These are phyloP conservation scores for Arvicanthis niloticus DNA, from an alignment of 2,113 vertebrate species.

Conservation along the genomic window DNA sequence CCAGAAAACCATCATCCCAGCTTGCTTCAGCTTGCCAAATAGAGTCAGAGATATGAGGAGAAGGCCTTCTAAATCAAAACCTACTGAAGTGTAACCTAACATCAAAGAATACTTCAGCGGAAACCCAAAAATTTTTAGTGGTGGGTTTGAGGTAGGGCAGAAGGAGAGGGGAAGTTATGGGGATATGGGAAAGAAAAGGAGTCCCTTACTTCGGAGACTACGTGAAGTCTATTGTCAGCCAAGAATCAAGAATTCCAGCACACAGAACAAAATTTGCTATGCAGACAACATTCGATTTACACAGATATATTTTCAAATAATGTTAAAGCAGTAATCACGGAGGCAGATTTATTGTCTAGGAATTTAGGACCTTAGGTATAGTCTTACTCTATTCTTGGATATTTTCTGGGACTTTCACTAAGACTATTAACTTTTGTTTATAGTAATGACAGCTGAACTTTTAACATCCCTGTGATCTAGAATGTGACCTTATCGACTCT, in stretches of 20 bases:
- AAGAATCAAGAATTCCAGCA: background rate
- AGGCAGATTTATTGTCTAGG: background rate
- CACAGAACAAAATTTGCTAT: background rate
- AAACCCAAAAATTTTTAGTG: background rate
- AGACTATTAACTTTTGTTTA: background rate
- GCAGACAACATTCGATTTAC: background rate
- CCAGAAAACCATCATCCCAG: background rate
- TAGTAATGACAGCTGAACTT: background rate
- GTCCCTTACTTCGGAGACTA: background rate
- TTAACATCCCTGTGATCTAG: background rate
- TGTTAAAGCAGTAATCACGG: background rate
- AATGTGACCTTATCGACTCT: background rate
- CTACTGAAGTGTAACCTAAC: background rate
- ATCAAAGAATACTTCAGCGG: background rate
- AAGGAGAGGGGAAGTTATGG: background rate
- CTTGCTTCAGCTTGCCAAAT: background rate
- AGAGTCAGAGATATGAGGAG: background rate
- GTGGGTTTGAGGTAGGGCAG: background rate
- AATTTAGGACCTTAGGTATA: background rate
- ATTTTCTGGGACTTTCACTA: background rate
- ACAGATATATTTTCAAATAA: background rate
- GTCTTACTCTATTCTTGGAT: background rate
- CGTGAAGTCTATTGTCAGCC: background rate
- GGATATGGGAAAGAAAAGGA: background rate
- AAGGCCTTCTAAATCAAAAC: conserved; percentile 7